phyloP scores from a whole-genome alignment of 2,888 invertebrate species.

The Marronus borbonicus region DNA sequence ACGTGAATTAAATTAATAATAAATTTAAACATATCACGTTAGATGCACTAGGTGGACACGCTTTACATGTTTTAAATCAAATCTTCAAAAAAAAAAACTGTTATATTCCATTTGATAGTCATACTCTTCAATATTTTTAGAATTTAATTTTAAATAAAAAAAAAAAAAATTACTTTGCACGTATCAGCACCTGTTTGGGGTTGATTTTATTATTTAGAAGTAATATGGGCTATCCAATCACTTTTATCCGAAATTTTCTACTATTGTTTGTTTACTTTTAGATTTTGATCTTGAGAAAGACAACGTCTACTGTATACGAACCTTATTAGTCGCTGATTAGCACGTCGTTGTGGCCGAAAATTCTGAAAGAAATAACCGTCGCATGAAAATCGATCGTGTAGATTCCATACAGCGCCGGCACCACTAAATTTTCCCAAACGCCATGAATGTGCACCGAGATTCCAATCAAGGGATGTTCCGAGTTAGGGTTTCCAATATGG shows the following conservation, averaged over 20 bases:
- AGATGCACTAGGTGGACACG: no score
- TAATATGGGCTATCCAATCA: no score
- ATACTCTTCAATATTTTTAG: no score
- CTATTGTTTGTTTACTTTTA: not conserved
- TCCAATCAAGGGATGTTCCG: conserved; percentile 54
- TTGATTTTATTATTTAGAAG: no score
- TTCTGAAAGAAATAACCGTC: conserved; percentile 30
- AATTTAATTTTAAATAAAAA: no score
- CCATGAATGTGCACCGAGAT: conserved; percentile 49
- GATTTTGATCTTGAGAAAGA: conserved; percentile 1
- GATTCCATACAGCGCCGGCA: conserved; percentile 25
- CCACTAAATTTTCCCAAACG: conserved; percentile 49
- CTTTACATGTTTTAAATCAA: no score
- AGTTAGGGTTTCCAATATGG: conserved; percentile 65
- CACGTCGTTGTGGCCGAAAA: conserved; percentile 14
- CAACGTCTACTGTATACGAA: conserved; percentile 31
- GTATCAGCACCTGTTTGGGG: no score
- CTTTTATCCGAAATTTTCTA: not conserved
- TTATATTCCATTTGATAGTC: no score
- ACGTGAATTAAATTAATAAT: no score
- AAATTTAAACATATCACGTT: no score
- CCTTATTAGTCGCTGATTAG: conserved; percentile 24
- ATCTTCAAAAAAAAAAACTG: no score
- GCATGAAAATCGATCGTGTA: conserved; percentile 35
- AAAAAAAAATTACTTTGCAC: no score